Evolutionary conservation across 2,888 invertebrate species (phyloP).

Genomic region (Brachypterus glaber): DNA sequence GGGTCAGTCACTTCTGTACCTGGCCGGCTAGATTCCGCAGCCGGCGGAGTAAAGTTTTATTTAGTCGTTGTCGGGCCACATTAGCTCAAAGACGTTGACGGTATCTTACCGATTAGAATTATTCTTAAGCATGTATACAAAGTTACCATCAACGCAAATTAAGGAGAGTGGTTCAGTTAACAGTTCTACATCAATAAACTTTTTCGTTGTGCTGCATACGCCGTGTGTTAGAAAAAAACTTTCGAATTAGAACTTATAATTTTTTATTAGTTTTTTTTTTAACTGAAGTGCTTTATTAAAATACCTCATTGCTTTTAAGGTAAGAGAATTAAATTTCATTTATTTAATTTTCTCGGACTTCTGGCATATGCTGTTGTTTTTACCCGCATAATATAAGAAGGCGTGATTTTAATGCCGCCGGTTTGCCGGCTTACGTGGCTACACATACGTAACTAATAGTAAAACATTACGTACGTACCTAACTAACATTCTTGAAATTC

Average conservation of each 20-base stretch:
- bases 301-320: slow-evolving; percentile 35
- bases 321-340: too few species aligned
- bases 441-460: too few species aligned
- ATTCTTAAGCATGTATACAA: slow-evolving; percentile 39
- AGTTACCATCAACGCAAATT: slow-evolving; percentile 37
- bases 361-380: too few species aligned
- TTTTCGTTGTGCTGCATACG: slow-evolving; percentile 38
- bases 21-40: slow-evolving; percentile 3
- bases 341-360: too few species aligned
- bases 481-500: too few species aligned
- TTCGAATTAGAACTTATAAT: slow-evolving; percentile 22
- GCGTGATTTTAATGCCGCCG: too few species aligned
- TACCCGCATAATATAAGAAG: too few species aligned
- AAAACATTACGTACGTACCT: too few species aligned
- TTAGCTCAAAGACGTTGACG: slow-evolving; percentile 32
- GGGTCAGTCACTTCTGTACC: slow-evolving; percentile 1
- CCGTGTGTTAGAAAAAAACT: slow-evolving; percentile 42
- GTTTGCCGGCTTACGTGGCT: slow-evolving; percentile 15
- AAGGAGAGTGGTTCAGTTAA: slow-evolving; percentile 39
- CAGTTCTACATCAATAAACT: slow-evolving; percentile 34
- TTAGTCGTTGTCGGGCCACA: slow-evolving; percentile 34
- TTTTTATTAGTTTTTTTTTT: slow-evolving; percentile 3
- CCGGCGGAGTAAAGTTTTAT: too few species aligned
- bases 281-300: slow-evolving; percentile 32
- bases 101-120: slow-evolving; percentile 19